Conservation (phyloP, 2,113 vertebrate species). For the Limnothrissa miodon region DNA sequence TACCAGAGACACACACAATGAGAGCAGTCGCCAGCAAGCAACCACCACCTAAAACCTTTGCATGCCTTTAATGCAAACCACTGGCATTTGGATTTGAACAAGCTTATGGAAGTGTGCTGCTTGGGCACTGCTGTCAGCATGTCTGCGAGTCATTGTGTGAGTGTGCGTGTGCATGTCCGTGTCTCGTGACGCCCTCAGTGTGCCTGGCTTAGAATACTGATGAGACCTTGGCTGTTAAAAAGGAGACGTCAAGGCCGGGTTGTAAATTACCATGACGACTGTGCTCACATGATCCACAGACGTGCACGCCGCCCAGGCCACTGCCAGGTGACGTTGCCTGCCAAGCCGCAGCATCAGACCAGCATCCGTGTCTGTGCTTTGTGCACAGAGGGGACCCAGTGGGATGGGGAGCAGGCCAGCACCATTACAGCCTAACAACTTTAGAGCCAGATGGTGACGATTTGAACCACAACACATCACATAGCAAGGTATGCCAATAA, state of each 20-base stretch:
- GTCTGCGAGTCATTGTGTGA: neutral
- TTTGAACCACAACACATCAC: neutral
- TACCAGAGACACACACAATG: neutral
- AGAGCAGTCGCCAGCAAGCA: neutral
- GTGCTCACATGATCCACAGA: neutral
- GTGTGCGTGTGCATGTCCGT: neutral
- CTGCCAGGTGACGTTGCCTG: neutral
- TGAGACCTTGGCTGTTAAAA: neutral
- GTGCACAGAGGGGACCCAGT: neutral
- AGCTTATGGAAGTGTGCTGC: neutral
- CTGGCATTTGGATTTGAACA: neutral
- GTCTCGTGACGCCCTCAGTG: neutral
- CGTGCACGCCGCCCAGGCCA: neutral
- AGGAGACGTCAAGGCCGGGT: neutral
- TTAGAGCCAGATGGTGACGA: neutral
- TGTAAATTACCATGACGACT: slow-evolving; percentile 18
- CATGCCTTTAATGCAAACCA: neutral
- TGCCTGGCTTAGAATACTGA: slow-evolving; percentile 3
- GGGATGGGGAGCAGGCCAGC: neutral
- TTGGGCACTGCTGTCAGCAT: neutral
- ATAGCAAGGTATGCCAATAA: neutral
- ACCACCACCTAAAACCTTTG: neutral
- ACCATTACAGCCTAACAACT: neutral
- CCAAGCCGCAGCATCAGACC: neutral
- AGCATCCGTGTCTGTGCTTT: neutral